These are phyloP conservation scores for Cnemophilus loriae DNA, from an alignment of 2,113 vertebrate species.

Conservation along the genomic window DNA sequence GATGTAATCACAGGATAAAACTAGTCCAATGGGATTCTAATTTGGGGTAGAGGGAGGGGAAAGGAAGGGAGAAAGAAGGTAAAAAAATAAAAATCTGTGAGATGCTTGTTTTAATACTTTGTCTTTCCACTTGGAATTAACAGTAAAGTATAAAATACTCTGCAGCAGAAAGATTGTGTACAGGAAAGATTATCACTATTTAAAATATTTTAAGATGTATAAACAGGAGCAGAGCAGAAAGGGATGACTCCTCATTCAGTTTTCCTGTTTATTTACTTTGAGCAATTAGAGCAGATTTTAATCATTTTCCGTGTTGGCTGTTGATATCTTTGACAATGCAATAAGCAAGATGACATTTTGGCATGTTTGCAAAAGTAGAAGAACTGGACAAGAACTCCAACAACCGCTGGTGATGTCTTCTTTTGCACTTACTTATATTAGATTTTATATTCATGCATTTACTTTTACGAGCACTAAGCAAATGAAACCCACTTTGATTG, in stretches of 20 bases:
- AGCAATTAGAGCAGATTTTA: neutral
- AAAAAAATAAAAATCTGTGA: neutral
- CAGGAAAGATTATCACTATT: neutral
- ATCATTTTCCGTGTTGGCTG: neutral
- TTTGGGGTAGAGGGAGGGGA: neutral
- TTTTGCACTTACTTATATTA: neutral
- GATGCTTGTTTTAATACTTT: neutral
- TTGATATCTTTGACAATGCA: neutral
- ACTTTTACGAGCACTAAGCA: neutral
- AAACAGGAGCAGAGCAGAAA: neutral
- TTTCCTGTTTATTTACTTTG: neutral
- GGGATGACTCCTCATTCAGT: neutral
- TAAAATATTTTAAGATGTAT: neutral
- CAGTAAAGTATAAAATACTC: neutral
- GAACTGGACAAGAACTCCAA: neutral
- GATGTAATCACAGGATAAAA: neutral
- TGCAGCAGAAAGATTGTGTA: neutral
- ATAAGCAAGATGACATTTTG: neutral
- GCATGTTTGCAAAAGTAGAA: neutral
- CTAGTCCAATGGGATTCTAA: neutral
- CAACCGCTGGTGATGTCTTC: neutral
- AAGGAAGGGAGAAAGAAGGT: neutral
- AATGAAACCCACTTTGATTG: neutral
- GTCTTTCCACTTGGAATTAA: neutral
- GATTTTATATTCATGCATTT: neutral